A percentile compares a stretch with the other conserved stretches of the same genome.
phyloP scores from a whole-genome alignment of 1,140 invertebrate species.

The Aphelinus atriplicis region DNA sequence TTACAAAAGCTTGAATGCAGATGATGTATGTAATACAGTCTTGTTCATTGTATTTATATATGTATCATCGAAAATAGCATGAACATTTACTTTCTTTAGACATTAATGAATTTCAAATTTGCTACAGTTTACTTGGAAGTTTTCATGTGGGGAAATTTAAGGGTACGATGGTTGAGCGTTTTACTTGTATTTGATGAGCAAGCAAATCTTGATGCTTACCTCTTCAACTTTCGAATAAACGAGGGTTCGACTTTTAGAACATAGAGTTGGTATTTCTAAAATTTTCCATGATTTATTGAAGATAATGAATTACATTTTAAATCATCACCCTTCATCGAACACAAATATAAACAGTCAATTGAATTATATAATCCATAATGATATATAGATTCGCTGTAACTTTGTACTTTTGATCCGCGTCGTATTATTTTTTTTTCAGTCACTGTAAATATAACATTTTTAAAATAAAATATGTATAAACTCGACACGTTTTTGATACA shows the following conservation, averaged over 20 bases:
- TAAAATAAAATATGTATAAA: no score
- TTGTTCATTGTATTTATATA: no score
- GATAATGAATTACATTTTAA: conserved; percentile 17
- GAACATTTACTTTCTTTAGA: no score
- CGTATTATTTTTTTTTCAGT: background rate
- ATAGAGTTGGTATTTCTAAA: background rate
- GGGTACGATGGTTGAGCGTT: conserved; percentile 28
- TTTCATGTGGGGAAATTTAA: conserved; percentile 12
- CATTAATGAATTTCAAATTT: background rate
- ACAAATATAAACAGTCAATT: conserved; percentile 3
- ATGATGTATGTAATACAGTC: background rate
- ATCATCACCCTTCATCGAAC: background rate
- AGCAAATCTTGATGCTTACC: conserved; percentile 29
- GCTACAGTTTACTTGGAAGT: conserved; percentile 1
- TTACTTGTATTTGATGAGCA: conserved; percentile 23
- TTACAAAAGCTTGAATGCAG: conserved; percentile 2
- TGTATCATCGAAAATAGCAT: no score
- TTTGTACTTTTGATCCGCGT: background rate
- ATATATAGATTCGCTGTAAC: background rate
- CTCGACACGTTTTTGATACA: no score
- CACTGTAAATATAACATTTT: no score
- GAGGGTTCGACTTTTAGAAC: background rate
- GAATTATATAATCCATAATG: no score
- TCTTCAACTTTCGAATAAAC: background rate
- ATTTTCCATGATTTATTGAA: conserved; percentile 19